A percentile compares a stretch with the other conserved stretches of the same genome.
These are phyloP conservation scores for Zootermopsis nevadensis DNA, from an alignment of 2,888 invertebrate genomes.

Conservation along the genomic window DNA sequence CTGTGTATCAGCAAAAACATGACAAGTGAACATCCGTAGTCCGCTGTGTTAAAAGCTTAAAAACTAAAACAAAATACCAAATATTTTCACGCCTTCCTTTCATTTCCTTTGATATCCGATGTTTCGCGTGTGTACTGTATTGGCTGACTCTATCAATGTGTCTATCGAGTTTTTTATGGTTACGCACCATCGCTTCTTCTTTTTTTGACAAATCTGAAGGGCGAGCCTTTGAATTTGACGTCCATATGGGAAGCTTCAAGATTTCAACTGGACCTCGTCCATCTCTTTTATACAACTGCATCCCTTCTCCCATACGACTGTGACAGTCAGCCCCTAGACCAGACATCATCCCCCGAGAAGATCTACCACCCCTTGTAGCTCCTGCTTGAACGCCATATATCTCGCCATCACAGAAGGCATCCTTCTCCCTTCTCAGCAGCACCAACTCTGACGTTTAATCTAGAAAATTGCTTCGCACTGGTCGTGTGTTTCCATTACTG, in stretches of 20 bases:
- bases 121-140: neutral
- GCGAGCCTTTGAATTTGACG: slow-evolving; percentile 46
- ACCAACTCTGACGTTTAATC: slow-evolving; percentile 69
- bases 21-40: too few relatives aligned
- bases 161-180: neutral
- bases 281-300: slow-evolving; percentile 30
- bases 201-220: slow-evolving; percentile 50
- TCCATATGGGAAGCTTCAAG: slow-evolving; percentile 51
- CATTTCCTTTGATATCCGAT: neutral
- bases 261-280: slow-evolving; percentile 51
- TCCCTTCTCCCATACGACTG: slow-evolving; percentile 6
- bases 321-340: slow-evolving; percentile 30
- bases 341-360: slow-evolving; percentile 29
- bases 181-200: neutral
- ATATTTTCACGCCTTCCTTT: neutral
- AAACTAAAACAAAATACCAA: too few relatives aligned
- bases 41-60: too few relatives aligned
- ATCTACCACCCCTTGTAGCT: slow-evolving; percentile 21
- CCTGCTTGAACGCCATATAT: slow-evolving; percentile 48
- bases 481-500: slow-evolving; percentile 74
- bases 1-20: too few relatives aligned
- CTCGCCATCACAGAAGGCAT: slow-evolving; percentile 49
- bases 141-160: neutral
- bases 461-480: slow-evolving; percentile 72
- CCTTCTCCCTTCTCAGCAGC: slow-evolving; percentile 43